A percentile compares a stretch with the other conserved stretches of the same genome.
Evolutionary conservation across 2,888 invertebrate genomes (phyloP).

Genomic region (Hedychridium roseum): DNA sequence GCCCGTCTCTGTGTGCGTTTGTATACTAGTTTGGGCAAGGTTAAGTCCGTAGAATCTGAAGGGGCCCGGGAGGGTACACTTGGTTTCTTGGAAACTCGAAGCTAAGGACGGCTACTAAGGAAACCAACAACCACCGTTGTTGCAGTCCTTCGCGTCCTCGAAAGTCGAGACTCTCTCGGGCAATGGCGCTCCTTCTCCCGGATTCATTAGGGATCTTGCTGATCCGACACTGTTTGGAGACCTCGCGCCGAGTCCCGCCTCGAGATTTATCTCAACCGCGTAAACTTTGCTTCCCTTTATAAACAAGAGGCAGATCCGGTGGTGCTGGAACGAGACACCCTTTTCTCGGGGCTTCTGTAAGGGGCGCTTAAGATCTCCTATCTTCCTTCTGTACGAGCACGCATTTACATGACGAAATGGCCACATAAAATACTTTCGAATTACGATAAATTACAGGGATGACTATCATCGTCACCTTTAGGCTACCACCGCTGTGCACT

Average conservation of each 20-base stretch:
- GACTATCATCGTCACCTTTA: no score
- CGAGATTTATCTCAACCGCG: slow-evolving; percentile 55
- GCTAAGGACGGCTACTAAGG: slow-evolving; percentile 37
- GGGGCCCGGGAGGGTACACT: slow-evolving; percentile 30
- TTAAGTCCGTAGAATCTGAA: slow-evolving; percentile 35
- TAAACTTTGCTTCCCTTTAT: slow-evolving; percentile 44
- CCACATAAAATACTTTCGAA: no score
- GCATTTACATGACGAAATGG: no score
- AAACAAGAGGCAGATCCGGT: slow-evolving; percentile 35
- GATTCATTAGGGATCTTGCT: slow-evolving; percentile 59
- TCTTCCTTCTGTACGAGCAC: slow-evolving; percentile 3
- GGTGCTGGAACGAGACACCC: slow-evolving; percentile 18
- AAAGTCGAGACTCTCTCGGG: slow-evolving; percentile 35
- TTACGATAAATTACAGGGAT: no score
- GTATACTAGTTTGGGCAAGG: slow-evolving; percentile 31
- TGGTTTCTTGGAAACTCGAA: slow-evolving; percentile 38
- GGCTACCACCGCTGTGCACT: no score
- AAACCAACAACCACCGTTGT: slow-evolving; percentile 39
- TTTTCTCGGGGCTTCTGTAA: slow-evolving; percentile 6
- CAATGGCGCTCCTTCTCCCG: slow-evolving; percentile 39
- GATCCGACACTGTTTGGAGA: slow-evolving; percentile 49
- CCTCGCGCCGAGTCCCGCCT: slow-evolving; percentile 26
- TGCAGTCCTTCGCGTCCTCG: slow-evolving; percentile 32
- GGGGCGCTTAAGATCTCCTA: slow-evolving; percentile 14
- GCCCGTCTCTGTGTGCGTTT: slow-evolving; percentile 24